phyloP scores from a whole-genome alignment of 2,888 invertebrate genomes.

The Zaprionus obscuricornis region DNA sequence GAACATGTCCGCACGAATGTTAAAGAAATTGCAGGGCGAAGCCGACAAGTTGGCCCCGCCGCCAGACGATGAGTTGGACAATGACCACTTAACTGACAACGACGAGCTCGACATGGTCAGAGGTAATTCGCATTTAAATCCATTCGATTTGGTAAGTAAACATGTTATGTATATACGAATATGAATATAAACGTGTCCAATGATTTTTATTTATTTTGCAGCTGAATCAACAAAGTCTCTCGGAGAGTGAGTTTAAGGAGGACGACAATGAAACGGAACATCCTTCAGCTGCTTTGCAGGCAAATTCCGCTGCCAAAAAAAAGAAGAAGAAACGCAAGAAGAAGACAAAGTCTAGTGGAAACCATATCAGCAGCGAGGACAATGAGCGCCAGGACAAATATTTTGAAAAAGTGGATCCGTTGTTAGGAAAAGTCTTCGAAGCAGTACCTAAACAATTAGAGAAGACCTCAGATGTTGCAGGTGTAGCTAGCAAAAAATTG shows the following conservation, averaged over 20 bases:
- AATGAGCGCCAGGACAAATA: conserved; percentile 84
- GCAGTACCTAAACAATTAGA: conserved; percentile 57
- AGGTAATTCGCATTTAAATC: conserved; percentile 86
- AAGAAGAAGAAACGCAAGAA: conserved; percentile 87
- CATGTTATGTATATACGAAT: no score
- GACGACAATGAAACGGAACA: conserved; percentile 87
- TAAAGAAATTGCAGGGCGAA: conserved; percentile 87
- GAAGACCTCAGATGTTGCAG: conserved; percentile 48
- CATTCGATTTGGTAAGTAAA: conserved; percentile 88
- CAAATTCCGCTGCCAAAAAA: conserved; percentile 85
- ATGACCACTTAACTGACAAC: conserved; percentile 84
- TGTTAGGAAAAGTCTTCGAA: conserved; percentile 77
- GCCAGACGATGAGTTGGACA: conserved; percentile 80
- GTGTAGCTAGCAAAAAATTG: conserved; percentile 86
- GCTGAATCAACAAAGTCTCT: conserved; percentile 88
- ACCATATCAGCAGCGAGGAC: conserved; percentile 86
- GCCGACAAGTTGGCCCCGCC: conserved; percentile 83
- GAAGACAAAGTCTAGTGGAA: conserved; percentile 84
- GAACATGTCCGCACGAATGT: conserved; percentile 87
- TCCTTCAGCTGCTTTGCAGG: conserved; percentile 83
- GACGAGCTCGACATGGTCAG: conserved; percentile 85
- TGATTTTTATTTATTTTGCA: conserved; percentile 16
- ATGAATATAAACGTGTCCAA: neutral
- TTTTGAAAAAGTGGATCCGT: conserved; percentile 78
- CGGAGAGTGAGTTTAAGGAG: conserved; percentile 88